Conservation (phyloP, 2,113 vertebrate species). For the Dasyurus viverrinus region DNA sequence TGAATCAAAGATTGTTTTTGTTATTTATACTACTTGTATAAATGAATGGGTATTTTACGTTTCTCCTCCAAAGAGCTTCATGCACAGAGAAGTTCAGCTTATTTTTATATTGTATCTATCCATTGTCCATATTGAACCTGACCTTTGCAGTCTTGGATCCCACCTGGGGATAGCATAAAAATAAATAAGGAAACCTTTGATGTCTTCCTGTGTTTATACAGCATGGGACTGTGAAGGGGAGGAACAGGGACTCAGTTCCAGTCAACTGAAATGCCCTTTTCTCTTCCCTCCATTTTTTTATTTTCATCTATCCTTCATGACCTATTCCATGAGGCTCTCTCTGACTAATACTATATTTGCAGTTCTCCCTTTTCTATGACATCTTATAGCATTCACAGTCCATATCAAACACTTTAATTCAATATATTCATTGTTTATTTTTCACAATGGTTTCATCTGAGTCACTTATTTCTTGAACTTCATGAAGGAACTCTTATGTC, state of each 20-base stretch:
- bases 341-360: not conserved
- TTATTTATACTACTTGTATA: not conserved
- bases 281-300: not conserved
- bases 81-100: not conserved
- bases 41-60: constrained; percentile 8
- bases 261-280: not conserved
- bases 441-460: not conserved
- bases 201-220: not conserved
- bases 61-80: constrained; percentile 5
- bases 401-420: not conserved
- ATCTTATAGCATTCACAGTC: not conserved
- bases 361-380: not conserved
- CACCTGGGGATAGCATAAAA: not conserved
- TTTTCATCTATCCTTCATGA: not conserved
- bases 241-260: not conserved
- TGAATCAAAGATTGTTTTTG: not conserved
- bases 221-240: not conserved
- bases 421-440: not conserved
- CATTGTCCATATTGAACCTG: not conserved
- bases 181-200: not conserved
- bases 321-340: not conserved
- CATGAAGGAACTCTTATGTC: not conserved
- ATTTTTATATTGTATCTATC: not conserved
- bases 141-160: not conserved
- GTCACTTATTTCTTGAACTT: not conserved